Evolutionary conservation across 2,113 vertebrate species (phyloP).

Genomic region (Irena cyanogastra): DNA sequence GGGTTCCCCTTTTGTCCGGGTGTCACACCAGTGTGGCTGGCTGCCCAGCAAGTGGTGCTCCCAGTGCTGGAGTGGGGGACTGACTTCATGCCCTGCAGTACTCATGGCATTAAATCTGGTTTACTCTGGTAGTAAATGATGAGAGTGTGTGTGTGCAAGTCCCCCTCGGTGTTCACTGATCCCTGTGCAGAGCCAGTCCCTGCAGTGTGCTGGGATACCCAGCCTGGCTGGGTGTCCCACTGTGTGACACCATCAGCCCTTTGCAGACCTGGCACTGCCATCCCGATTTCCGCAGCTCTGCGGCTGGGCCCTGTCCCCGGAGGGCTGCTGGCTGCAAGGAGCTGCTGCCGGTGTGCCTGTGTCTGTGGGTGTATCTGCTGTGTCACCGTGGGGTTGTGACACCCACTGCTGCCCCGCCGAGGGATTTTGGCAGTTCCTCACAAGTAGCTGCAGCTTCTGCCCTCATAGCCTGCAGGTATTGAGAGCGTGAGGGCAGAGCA

Average conservation of each 20-base stretch:
- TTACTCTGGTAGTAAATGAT: fast-evolving
- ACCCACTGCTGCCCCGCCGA: neutral
- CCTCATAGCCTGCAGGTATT: neutral
- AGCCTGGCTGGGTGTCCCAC: neutral
- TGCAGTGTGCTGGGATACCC: fast-evolving
- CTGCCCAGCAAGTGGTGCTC: fast-evolving
- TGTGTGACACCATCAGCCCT: neutral
- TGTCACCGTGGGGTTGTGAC: neutral
- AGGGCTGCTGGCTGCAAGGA: neutral
- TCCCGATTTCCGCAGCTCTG: fast-evolving
- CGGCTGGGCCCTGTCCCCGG: fast-evolving
- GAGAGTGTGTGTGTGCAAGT: neutral
- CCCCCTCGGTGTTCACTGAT: fast-evolving
- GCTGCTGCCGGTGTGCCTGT: neutral
- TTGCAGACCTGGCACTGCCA: neutral
- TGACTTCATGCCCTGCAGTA: fast-evolving
- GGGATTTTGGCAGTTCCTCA: neutral
- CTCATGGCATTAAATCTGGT: fast-evolving
- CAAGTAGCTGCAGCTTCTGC: neutral
- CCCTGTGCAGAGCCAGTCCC: fast-evolving
- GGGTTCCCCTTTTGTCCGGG: fast-evolving
- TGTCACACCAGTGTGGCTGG: neutral
- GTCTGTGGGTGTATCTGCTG: neutral
- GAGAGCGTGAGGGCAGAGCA: neutral
- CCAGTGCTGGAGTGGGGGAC: fast-evolving